Percentiles rank a stretch among this genome's conserved stretches.
phyloP scores from a whole-genome alignment of 2,888 invertebrate species.

The Callyntrura sp. region DNA sequence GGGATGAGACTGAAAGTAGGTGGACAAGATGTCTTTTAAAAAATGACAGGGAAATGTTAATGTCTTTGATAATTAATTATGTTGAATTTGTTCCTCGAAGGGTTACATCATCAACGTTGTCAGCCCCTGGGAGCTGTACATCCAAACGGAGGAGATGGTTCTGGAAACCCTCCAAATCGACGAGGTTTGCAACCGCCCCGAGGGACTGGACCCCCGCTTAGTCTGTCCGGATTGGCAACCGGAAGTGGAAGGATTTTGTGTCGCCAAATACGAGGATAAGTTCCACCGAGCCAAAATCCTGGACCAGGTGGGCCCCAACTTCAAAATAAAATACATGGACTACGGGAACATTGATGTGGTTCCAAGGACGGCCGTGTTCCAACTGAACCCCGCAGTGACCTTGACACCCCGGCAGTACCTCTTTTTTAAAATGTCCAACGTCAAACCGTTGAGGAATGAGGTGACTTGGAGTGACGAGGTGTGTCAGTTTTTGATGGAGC shows the following conservation, averaged over 20 bases:
- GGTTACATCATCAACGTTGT: slow-evolving; percentile 51
- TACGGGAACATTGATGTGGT: slow-evolving; percentile 63
- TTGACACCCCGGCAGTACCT: slow-evolving; percentile 56
- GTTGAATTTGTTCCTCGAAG: background rate
- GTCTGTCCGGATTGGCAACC: slow-evolving; percentile 49
- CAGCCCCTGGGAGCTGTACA: slow-evolving; percentile 67
- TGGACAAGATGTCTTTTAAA: too few relatives aligned
- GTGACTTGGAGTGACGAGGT: slow-evolving; percentile 16
- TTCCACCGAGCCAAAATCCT: slow-evolving; percentile 71
- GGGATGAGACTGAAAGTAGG: background rate
- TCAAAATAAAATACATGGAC: slow-evolving; percentile 63
- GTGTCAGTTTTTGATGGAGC: slow-evolving; percentile 11
- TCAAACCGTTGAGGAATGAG: slow-evolving; percentile 29
- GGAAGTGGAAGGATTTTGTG: slow-evolving; percentile 36
- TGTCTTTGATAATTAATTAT: background rate
- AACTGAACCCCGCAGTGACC: slow-evolving; percentile 49
- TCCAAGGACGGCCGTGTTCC: slow-evolving; percentile 34
- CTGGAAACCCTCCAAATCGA: slow-evolving; percentile 25
- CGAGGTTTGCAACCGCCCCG: slow-evolving; percentile 30
- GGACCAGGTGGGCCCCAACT: background rate
- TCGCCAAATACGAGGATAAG: slow-evolving; percentile 53
- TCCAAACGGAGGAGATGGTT: slow-evolving; percentile 58
- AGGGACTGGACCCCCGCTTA: slow-evolving; percentile 38
- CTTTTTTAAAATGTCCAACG: slow-evolving; percentile 47
- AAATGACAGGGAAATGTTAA: too few relatives aligned